Percentiles rank a stretch among this genome's conserved stretches.
Conservation (phyloP, 2,797 vertebrate species). For the Hyperoplus immaculatus region DNA sequence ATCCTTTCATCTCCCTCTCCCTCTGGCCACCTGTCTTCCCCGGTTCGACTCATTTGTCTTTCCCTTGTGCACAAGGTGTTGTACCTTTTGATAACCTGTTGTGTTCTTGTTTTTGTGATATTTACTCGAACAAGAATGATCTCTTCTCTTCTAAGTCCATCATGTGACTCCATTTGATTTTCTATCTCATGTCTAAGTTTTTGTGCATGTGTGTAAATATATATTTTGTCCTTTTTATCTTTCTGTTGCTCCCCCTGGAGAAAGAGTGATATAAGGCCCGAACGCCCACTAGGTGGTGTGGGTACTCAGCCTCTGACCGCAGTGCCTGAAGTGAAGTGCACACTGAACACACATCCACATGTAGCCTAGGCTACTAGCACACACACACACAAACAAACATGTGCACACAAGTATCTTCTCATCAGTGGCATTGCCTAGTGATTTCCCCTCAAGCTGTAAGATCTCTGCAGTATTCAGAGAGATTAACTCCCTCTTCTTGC, state of each 20-base stretch:
- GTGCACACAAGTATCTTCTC: conserved; percentile 41
- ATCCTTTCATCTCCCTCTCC: conserved; percentile 49
- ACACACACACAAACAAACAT: background rate
- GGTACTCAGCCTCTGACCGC: conserved; percentile 64
- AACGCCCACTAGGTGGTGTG: conserved; percentile 78
- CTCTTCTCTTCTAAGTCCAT: background rate
- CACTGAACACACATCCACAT: conserved; percentile 22
- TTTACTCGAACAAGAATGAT: background rate
- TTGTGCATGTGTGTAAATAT: too few species aligned
- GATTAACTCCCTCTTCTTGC: conserved; percentile 47
- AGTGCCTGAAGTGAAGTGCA: conserved; percentile 23
- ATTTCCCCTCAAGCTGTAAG: conserved; percentile 68
- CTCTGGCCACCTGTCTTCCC: conserved; percentile 4
- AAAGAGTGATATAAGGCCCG: background rate
- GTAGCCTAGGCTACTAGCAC: conserved; percentile 13
- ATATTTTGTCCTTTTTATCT: conserved; percentile 26
- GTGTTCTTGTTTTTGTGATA: conserved; percentile 1
- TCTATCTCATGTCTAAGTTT: background rate
- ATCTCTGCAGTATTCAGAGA: conserved; percentile 58
- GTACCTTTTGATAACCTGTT: conserved; percentile 19
- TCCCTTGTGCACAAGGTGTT: background rate
- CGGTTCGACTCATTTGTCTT: conserved; percentile 6
- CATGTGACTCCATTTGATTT: background rate
- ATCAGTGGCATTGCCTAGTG: conserved; percentile 66
- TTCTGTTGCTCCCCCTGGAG: conserved; percentile 10